Conservation (phyloP, 2,797 vertebrate species). For the Nasua narica region DNA sequence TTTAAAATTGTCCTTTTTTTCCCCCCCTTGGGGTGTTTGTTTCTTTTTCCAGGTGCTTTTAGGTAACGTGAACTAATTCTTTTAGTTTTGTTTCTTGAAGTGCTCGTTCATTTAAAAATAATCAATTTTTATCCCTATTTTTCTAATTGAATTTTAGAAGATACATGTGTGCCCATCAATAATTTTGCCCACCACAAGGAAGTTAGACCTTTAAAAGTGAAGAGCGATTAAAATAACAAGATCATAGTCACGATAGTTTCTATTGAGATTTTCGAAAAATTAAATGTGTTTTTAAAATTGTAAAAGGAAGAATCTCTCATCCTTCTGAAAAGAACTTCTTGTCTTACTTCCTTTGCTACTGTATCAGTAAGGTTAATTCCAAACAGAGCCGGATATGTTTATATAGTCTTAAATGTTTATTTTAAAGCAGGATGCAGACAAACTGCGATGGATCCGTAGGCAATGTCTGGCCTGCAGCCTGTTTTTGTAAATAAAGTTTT, state of each 20-base stretch:
- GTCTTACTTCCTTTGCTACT: background rate
- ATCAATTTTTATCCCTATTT: background rate
- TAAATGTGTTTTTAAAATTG: background rate
- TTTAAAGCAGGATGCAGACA: background rate
- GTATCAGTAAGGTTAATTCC: background rate
- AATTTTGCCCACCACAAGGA: background rate
- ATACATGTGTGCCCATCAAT: background rate
- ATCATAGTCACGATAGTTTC: background rate
- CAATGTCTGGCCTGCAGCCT: background rate
- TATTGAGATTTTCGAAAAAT: background rate
- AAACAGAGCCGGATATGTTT: background rate
- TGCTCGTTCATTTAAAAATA: background rate
- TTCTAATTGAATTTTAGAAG: background rate
- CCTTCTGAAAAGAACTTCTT: background rate
- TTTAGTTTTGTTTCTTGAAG: constrained; percentile 31
- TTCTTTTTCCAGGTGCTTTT: background rate
- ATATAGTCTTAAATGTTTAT: background rate
- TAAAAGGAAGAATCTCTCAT: background rate
- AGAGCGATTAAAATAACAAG: background rate
- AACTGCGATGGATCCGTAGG: background rate
- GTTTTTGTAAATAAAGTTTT: constrained; percentile 12
- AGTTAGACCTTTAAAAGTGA: background rate
- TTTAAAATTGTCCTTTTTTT: background rate
- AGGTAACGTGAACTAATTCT: background rate
- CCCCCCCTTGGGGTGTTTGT: background rate